Evolutionary conservation across 2,888 invertebrate genomes (phyloP), one percentile per base, ranked within the genome.

Genomic region (Lasius platythorax): DNA sequence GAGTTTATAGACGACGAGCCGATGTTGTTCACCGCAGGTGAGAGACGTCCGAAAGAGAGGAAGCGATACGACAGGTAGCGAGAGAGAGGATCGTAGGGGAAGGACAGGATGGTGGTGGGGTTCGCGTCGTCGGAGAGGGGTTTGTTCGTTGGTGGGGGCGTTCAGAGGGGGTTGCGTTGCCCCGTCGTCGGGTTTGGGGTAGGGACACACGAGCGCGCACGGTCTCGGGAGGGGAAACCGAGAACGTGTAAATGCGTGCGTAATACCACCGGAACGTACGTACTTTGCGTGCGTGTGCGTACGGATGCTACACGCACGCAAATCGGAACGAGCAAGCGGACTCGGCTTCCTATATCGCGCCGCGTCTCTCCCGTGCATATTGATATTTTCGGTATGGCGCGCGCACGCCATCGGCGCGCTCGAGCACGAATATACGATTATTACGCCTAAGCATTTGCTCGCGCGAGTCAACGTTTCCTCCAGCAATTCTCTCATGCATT

Each of bases 261-360:
- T 86, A 82, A 90, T 88, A 82, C 76, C 76, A 85, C 73, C 78
- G 73, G 66, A 82, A 66, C 84, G 87, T 83, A 76, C 40, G 67
- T 56, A 58, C 30, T 28, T 61, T 40, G 66, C 30, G 30, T 74
- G 74, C 66, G 67, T 63, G 68, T 66, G 75, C 81, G 87, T 87
- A 87, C 75, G 86, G 87, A 87, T 90, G 91, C n/a, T 53, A 53
- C 12, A 58, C 75, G 33, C 73, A 79, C 67, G 74, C 46, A 63
- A 40, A 12, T 46, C 28, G 46, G 37, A 56, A 66, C 70, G 68
- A 75, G 78, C 78, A 85, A 87, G 88, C 90, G 91, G 91, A 91
- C 87, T 89, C 91, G 89, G 90, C 87, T 91, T 92, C 91, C 92
- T 91, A 91, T 89, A 87, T 87, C 89, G 87, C 85, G 83, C 83